These are phyloP conservation scores for Lasioglossum lativentre DNA, from an alignment of 2,888 invertebrate genomes.

Conservation along the genomic window DNA sequence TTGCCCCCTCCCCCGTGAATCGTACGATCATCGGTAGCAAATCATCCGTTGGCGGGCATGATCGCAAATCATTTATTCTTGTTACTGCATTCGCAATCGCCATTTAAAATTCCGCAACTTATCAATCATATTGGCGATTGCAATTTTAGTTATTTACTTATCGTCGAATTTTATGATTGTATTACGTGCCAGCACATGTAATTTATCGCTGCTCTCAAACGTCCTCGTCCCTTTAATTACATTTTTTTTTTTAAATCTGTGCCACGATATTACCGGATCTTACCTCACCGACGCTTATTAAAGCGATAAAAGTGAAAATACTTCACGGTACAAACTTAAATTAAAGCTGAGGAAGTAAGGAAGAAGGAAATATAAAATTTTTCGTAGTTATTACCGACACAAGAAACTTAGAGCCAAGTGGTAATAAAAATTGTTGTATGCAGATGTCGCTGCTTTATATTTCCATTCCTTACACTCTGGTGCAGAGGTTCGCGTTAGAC, in stretches of 20 bases:
- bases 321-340: background rate
- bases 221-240: constrained; percentile 2
- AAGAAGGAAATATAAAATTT: background rate
- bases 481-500: too few species aligned
- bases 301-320: constrained; percentile 11
- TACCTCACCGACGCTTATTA: constrained; percentile 10
- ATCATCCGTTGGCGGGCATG: too few species aligned
- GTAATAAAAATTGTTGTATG: too few species aligned
- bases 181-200: background rate
- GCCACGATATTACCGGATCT: constrained; percentile 12
- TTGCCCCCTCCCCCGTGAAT: too few species aligned
- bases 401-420: too few species aligned
- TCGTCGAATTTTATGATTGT: background rate
- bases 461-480: background rate
- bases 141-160: background rate
- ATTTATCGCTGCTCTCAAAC: constrained; percentile 13
- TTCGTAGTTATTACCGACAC: background rate
- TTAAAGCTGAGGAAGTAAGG: background rate
- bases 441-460: too few species aligned
- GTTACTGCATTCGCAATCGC: too few species aligned
- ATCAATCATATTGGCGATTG: too few species aligned
- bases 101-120: too few species aligned
- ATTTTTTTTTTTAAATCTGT: constrained; percentile 10
- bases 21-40: too few species aligned
- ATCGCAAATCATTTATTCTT: too few species aligned